A percentile compares a stretch with the other conserved stretches of the same genome.
These are phyloP conservation scores for Scolopax mira DNA, from an alignment of 2,113 vertebrate species.

Conservation along the genomic window DNA sequence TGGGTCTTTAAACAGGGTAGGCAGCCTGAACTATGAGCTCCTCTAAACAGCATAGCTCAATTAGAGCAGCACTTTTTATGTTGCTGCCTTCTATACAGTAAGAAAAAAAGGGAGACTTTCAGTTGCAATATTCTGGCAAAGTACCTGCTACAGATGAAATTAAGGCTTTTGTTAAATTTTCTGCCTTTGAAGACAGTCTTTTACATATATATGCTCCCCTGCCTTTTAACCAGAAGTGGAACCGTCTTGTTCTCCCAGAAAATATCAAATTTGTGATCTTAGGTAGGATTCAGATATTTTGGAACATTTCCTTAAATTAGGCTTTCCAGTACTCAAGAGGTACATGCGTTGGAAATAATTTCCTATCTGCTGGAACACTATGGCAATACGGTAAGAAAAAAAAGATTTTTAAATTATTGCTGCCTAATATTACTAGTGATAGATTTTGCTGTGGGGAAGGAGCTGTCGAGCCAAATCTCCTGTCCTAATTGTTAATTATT, in stretches of 20 bases:
- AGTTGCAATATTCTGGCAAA: not conserved
- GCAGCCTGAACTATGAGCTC: not conserved
- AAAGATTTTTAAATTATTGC: slow-evolving; percentile 43
- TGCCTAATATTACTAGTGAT: slow-evolving; percentile 28
- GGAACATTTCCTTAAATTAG: not conserved
- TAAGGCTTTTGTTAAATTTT: not conserved
- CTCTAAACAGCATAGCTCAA: not conserved
- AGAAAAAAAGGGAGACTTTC: not conserved
- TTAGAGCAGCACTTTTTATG: not conserved
- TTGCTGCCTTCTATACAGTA: not conserved
- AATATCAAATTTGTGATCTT: not conserved
- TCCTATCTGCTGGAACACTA: not conserved
- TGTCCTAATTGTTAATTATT: slow-evolving; percentile 59
- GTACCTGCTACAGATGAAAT: not conserved
- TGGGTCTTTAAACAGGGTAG: not conserved
- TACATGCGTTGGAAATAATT: not conserved
- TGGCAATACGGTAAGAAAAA: not conserved
- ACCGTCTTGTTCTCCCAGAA: not conserved
- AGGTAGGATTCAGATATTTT: not conserved
- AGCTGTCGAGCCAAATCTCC: slow-evolving; percentile 9
- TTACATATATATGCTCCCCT: not conserved
- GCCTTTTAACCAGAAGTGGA: not conserved
- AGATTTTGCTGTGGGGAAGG: slow-evolving; percentile 39
- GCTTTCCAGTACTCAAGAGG: not conserved
- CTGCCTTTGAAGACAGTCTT: not conserved